Evolutionary conservation across 2,797 vertebrate genomes (phyloP).

Genomic region (Sebastolobus alascanus): DNA sequence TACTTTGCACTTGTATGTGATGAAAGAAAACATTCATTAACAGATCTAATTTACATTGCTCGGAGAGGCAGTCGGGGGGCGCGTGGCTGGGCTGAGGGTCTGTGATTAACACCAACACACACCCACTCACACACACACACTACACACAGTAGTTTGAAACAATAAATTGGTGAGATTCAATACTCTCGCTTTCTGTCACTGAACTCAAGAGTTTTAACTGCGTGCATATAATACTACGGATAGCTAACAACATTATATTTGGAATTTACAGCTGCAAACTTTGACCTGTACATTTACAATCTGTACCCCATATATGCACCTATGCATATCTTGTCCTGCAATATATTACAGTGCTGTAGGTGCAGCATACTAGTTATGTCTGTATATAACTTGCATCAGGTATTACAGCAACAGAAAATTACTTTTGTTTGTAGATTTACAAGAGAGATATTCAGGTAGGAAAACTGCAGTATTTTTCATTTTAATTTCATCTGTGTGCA

Average conservation of each 20-base stretch:
- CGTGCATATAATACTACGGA: background rate
- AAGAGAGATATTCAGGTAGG: background rate
- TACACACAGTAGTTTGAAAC: background rate
- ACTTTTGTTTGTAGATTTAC: background rate
- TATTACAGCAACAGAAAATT: background rate
- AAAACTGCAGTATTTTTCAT: background rate
- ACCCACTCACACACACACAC: conserved; percentile 2
- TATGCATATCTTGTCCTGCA: background rate
- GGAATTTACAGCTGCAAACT: conserved; percentile 8
- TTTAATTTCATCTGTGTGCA: background rate
- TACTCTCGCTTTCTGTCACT: background rate
- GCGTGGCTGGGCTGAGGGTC: conserved; percentile 32
- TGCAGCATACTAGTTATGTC: background rate
- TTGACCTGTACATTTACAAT: background rate
- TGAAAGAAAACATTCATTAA: conserved; percentile 94
- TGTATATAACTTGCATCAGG: background rate
- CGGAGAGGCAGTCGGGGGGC: conserved; percentile 7
- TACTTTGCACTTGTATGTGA: conserved; percentile 85
- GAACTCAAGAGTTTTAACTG: conserved; percentile 12
- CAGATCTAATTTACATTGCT: conserved; percentile 87
- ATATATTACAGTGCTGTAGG: background rate
- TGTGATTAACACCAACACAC: conserved; percentile 52
- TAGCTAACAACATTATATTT: conserved; percentile 12
- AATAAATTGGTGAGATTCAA: conserved; percentile 17
- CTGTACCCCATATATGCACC: background rate